Conservation (phyloP, 2,888 invertebrate genomes). For the Dolichopus griseipennis region DNA sequence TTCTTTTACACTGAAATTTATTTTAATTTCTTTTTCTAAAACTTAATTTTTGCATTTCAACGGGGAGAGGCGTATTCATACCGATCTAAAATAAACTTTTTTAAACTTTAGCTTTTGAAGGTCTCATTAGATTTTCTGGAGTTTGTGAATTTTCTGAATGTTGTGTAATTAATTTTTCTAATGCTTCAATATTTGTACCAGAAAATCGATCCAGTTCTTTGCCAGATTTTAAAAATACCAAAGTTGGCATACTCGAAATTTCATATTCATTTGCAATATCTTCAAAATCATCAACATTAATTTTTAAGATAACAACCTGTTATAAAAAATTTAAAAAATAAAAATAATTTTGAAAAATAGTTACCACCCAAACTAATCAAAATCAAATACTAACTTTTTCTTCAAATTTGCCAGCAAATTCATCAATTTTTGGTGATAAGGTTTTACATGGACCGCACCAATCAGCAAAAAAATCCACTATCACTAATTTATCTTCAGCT, state of each 20-base stretch:
- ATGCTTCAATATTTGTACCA: constrained; percentile 67
- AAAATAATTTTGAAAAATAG: too few relatives aligned
- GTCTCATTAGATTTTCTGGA: too few relatives aligned
- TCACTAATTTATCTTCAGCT: constrained; percentile 70
- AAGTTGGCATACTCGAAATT: constrained; percentile 82
- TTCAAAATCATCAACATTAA: constrained; percentile 83
- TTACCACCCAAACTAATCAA: constrained; percentile 27
- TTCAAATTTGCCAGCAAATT: constrained; percentile 53
- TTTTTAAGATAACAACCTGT: constrained; percentile 34
- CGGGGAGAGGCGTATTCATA: too few relatives aligned
- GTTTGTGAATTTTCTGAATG: constrained; percentile 34
- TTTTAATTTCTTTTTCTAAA: too few relatives aligned
- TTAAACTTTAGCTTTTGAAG: too few relatives aligned
- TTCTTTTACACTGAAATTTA: too few relatives aligned
- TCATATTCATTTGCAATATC: constrained; percentile 70
- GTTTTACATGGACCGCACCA: constrained; percentile 92
- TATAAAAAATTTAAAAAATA: background rate
- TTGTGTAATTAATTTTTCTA: constrained; percentile 53
- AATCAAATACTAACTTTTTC: constrained; percentile 43
- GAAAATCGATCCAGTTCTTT: constrained; percentile 61
- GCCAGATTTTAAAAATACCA: constrained; percentile 70
- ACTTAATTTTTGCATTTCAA: too few relatives aligned
- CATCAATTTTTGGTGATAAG: constrained; percentile 73
- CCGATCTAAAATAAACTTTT: too few relatives aligned
- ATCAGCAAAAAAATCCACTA: constrained; percentile 83